A percentile compares a stretch with the other conserved stretches of the same genome.
Conservation (phyloP, 2,113 vertebrate species). For the Oryctolagus cuniculus region mOryCun1.1 NC_091453.1:64507001-64507500, state of each 20-base stretch:
- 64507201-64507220: conserved; percentile 23
- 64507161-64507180: background rate
- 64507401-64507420: background rate
- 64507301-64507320: conserved; percentile 27
- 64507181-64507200: conserved; percentile 16
- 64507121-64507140: background rate
- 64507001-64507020: conserved; percentile 89
- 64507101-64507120: conserved; percentile 40
- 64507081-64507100: background rate
- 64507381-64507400: background rate
- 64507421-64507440: background rate
- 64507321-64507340: background rate
- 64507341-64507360: background rate
- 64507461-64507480: conserved; percentile 53
- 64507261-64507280: background rate
- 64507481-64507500: conserved; percentile 55
- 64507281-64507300: background rate
- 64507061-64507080: conserved; percentile 64
- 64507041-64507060: conserved; percentile 78
- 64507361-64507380: background rate
- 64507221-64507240: background rate
- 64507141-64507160: background rate
- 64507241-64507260: background rate
- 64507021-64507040: conserved; percentile 81
- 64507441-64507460: conserved; percentile 31